These are phyloP conservation scores for Sternarchorhynchus goeldii DNA, from an alignment of 2,797 vertebrate genomes.

Conservation along the genomic window DNA sequence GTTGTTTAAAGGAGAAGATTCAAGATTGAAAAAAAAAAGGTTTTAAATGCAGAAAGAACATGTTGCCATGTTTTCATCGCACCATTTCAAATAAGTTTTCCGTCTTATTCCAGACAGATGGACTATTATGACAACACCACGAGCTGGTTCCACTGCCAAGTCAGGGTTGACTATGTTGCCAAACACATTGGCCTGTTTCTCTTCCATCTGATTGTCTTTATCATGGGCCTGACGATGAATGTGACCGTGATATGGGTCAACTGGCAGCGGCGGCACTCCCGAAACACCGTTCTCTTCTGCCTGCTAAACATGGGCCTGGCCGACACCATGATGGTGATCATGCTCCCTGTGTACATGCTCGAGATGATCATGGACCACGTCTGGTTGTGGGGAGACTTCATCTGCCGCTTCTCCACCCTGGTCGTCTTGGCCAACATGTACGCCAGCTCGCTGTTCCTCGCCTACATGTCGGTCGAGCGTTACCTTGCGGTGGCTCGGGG, in stretches of 20 bases:
- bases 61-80: no score
- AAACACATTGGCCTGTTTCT: constrained; percentile 85
- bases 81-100: neutral
- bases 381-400: constrained; percentile 93
- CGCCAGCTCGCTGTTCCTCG: constrained; percentile 92
- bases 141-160: constrained; percentile 71
- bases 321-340: constrained; percentile 82
- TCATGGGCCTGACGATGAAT: constrained; percentile 89
- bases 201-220: constrained; percentile 86
- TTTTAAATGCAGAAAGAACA: no score
- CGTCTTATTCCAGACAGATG: constrained; percentile 21
- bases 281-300: constrained; percentile 85
- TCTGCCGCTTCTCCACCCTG: constrained; percentile 90
- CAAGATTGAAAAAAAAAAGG: no score
- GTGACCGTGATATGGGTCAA: constrained; percentile 87
- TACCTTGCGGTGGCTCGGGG: constrained; percentile 77
- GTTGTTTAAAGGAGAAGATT: no score
- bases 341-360: constrained; percentile 91
- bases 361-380: constrained; percentile 87
- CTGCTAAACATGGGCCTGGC: constrained; percentile 89
- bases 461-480: constrained; percentile 88
- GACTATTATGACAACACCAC: constrained; percentile 8
- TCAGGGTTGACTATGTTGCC: constrained; percentile 70
- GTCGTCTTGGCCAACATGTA: constrained; percentile 90
- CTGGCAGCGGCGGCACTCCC: constrained; percentile 82